Evolutionary conservation across 1,140 invertebrate genomes (phyloP).

Genomic region (Choristoneura fumiferana): DNA sequence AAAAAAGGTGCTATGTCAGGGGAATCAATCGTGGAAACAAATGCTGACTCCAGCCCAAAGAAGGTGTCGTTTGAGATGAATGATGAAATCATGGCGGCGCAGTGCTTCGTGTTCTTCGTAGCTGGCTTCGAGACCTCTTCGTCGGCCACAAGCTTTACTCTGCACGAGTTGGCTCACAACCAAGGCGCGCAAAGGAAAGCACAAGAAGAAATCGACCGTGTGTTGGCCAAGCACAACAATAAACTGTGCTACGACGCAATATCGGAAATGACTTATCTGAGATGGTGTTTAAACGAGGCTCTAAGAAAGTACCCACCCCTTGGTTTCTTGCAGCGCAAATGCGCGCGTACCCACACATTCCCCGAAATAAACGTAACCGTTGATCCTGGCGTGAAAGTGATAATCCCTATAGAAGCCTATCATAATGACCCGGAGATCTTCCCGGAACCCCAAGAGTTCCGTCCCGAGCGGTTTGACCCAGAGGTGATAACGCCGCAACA

Average conservation of each 20-base stretch:
- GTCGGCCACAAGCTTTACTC: slow-evolving; percentile 72
- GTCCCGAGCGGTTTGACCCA: slow-evolving; percentile 78
- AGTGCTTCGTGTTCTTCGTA: slow-evolving; percentile 79
- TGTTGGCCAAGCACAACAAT: slow-evolving; percentile 55
- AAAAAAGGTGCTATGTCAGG: slow-evolving; percentile 52
- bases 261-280: slow-evolving; percentile 71
- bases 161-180: slow-evolving; percentile 79
- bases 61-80: slow-evolving; percentile 41
- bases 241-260: slow-evolving; percentile 68
- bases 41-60: slow-evolving; percentile 43
- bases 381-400: slow-evolving; percentile 47
- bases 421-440: slow-evolving; percentile 79
- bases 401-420: slow-evolving; percentile 66
- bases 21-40: slow-evolving; percentile 66
- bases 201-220: slow-evolving; percentile 77
- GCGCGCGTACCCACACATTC: slow-evolving; percentile 68
- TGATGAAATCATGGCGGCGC: slow-evolving; percentile 62
- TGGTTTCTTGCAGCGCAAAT: slow-evolving; percentile 57
- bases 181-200: slow-evolving; percentile 79
- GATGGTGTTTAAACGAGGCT: slow-evolving; percentile 71
- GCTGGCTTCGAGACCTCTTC: slow-evolving; percentile 82
- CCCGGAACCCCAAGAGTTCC: slow-evolving; percentile 75
- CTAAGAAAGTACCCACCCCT: slow-evolving; percentile 72
- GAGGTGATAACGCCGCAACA: slow-evolving; percentile 51
- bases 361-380: slow-evolving; percentile 53